Evolutionary conservation across 2,797 vertebrate species (phyloP), one percentile per base, ranked within the genome.

Genomic region (Hybognathus amarus): DNA sequence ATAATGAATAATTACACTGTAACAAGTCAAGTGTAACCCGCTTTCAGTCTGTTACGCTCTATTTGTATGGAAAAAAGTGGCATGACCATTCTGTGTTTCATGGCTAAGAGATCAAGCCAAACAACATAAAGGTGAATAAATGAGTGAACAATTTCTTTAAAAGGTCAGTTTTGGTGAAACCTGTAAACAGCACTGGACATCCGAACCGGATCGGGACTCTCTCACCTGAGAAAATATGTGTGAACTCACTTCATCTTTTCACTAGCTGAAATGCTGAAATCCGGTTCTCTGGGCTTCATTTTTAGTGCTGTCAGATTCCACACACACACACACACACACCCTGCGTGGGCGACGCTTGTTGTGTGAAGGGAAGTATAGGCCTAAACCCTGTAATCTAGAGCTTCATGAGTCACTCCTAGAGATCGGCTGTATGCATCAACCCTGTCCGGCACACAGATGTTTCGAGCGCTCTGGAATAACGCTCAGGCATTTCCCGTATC

Each of bases 381-480:
- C 83, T 80, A 74, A 83, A 89, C 83, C 86, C 86, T 88, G 71
- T 89, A 90, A 90, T 90, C 87, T 85, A 54, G 47, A 84, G 42
- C 17, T 75, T 83, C 70, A 80, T 87, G 87, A 90, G 75, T 90
- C 89, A 15, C 36, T 42, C 17, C 20, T 61, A n/a, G n/a, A 54
- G 59, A 54, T 24, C 47, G 6, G 56, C 47, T 42, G 40, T 40
- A 3, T 17, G 22, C 76, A 45, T 33, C 59, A 38, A 10, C 50
- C 6, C 17, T 36, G 24, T 18, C 40, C 40, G n/a, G 4, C 50
- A n/a, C 1, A 6, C 13, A 45, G 74, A 74, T 13, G 73, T 24
- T 30, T 15, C 13, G 59, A 42, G 59, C 1, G 22, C 6, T 69
- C 20, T 2, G 1, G 1, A 5, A 1, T 12, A 11, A 12, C 5